phyloP scores from a whole-genome alignment of 2,888 invertebrate species.

The Pollenia griseotomentosa region DNA sequence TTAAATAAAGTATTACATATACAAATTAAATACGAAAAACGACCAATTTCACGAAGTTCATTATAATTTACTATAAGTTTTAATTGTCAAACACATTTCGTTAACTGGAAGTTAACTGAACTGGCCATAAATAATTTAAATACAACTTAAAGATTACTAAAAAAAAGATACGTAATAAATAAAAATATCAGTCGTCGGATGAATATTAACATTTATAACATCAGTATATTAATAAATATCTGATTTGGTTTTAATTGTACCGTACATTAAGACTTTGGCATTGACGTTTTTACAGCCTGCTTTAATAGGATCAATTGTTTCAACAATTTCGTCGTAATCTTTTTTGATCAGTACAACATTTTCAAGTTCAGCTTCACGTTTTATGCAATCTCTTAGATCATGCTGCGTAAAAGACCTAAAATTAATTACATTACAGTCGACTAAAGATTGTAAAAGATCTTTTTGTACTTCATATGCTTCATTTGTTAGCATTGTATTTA shows the following conservation, averaged over 20 bases:
- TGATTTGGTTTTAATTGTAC: conserved; percentile 53
- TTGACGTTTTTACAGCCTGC: conserved; percentile 82
- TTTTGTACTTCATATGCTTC: conserved; percentile 71
- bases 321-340: conserved; percentile 77
- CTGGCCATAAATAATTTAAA: background rate
- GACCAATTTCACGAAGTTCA: too few species aligned
- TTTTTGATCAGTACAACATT: conserved; percentile 74
- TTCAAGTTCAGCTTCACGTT: conserved; percentile 75
- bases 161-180: background rate
- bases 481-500: conserved; percentile 75
- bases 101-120: too few species aligned
- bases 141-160: background rate
- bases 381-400: conserved; percentile 79
- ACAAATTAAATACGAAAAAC: background rate
- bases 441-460: conserved; percentile 69
- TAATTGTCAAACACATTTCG: too few species aligned
- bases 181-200: conserved; percentile 34
- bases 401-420: conserved; percentile 76
- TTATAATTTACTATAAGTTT: too few species aligned
- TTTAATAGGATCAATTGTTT: conserved; percentile 75
- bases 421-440: conserved; percentile 75
- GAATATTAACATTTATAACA: background rate
- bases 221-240: conserved; percentile 6
- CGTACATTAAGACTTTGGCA: conserved; percentile 79
- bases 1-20: conserved; percentile 25